These are phyloP conservation scores for Stegodyphus mimosarum DNA, from an alignment of 1,140 invertebrate genomes.

Conservation along the genomic window DNA sequence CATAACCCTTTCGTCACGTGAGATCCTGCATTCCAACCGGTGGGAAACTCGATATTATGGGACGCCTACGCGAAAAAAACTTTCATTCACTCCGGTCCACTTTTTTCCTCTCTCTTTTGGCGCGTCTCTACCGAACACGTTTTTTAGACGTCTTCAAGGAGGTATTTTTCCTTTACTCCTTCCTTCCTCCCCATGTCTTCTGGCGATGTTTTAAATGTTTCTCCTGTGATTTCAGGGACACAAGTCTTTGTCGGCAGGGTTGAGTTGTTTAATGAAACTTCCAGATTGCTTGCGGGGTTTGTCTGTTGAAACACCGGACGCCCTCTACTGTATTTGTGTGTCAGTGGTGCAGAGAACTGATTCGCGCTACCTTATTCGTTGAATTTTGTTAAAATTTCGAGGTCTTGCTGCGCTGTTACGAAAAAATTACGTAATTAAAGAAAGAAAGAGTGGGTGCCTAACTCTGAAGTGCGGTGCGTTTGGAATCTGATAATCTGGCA, in stretches of 20 bases:
- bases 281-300: too few relatives aligned
- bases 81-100: not conserved
- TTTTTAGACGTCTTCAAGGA: conserved; percentile 8
- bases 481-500: too few relatives aligned
- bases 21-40: conserved; percentile 44
- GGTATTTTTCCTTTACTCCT: not conserved
- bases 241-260: conserved; percentile 10
- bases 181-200: too few relatives aligned
- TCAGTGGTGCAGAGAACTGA: too few relatives aligned
- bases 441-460: too few relatives aligned
- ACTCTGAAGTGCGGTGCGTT: too few relatives aligned
- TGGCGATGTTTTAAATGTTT: conserved; percentile 3
- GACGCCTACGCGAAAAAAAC: conserved; percentile 39
- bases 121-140: not conserved
- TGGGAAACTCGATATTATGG: conserved; percentile 42
- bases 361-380: too few relatives aligned
- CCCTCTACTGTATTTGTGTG: too few relatives aligned
- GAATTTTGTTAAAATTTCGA: too few relatives aligned
- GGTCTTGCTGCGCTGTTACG: too few relatives aligned
- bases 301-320: too few relatives aligned
- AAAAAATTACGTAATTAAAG: too few relatives aligned
- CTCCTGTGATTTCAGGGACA: conserved; percentile 37
- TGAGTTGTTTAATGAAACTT: not conserved
- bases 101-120: not conserved
- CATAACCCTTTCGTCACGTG: conserved; percentile 58